Evolutionary conservation across 1,140 invertebrate species (phyloP), one percentile per base, ranked within the genome.

Genomic region (Vanessa tameamea): DNA sequence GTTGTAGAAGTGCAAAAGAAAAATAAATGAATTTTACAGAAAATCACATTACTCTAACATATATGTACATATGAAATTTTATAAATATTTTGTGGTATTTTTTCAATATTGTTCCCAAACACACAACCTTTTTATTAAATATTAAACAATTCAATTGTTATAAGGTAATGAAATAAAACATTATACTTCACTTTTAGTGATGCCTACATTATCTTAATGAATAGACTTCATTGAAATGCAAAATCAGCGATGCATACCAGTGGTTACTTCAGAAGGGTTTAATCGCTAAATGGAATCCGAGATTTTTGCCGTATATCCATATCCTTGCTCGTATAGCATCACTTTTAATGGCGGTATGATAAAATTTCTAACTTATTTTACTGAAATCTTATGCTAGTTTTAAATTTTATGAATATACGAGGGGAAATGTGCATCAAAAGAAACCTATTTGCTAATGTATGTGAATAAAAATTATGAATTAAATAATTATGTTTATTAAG

Each of bases 211-310:
- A 74, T 68, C 77, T 78, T 85, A 87, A 84, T 84, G 82, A 86
- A 86, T 86, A 81, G 83, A 85, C 81, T 81, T 85, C 82, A 87
- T 86, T 86, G 81, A 80, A 86, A 86, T 80, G 84, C 57, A 78
- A 53, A 86, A 75, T 71, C 78, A 77, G 69, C 77, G 78, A 74
- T 78, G 78, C 80, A 63, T 75, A 75, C 69, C 16, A n/a, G 69
- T 64, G 74, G 64, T 76, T 74, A 76, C 73, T 76, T 67, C 76
- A 75, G 77, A 77, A 78, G 77, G 74, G 76, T 81, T 82, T 82
- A 82, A 82, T 82, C 79, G 79, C 77, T 81, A 81, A 82, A 82
- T 82, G 81, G 79, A 81, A 81, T 78, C 72, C 69, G 71, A 76
- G 78, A 78, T 81, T 78, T 82, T 81, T 76, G 69, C 69, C 65